phyloP scores from a whole-genome alignment of 2,888 invertebrate genomes.

The Ceramica pisi region DNA sequence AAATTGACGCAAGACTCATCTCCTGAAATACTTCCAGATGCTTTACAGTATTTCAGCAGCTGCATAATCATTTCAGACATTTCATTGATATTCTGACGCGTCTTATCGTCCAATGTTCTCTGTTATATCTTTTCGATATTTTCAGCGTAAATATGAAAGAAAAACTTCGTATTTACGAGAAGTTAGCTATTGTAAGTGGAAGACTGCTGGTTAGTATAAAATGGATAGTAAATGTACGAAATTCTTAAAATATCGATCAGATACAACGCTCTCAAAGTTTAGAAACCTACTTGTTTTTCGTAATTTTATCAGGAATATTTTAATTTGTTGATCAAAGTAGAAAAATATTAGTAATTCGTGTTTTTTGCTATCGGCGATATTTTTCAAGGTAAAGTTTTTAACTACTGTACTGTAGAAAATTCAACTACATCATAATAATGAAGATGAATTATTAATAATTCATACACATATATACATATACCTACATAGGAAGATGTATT shows the following conservation, averaged over 20 bases:
- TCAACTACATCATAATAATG: slow-evolving; percentile 19
- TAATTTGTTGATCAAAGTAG: slow-evolving; percentile 5
- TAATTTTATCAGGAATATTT: slow-evolving; percentile 10
- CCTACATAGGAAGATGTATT: slow-evolving; percentile 23
- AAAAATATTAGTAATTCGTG: slow-evolving; percentile 1
- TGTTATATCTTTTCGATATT: slow-evolving; percentile 47
- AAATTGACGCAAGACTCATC: slow-evolving; percentile 1
- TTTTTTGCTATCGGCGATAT: slow-evolving; percentile 17
- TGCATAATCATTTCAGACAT: neutral
- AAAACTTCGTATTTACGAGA: slow-evolving; percentile 34
- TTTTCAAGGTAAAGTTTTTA: slow-evolving; percentile 20
- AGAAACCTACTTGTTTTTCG: neutral
- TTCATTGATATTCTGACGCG: slow-evolving; percentile 2
- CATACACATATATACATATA: slow-evolving; percentile 26
- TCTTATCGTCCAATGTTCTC: slow-evolving; percentile 8
- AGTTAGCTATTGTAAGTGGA: slow-evolving; percentile 32
- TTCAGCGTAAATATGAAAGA: slow-evolving; percentile 12
- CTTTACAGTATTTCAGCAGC: neutral
- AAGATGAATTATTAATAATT: slow-evolving; percentile 28
- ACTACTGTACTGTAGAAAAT: slow-evolving; percentile 27
- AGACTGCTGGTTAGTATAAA: slow-evolving; percentile 51
- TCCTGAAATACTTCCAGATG: neutral
- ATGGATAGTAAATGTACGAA: slow-evolving; percentile 24
- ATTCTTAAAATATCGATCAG: slow-evolving; percentile 48
- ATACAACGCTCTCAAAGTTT: slow-evolving; percentile 6